phyloP scores from a whole-genome alignment of 2,888 invertebrate species.

The Xestia c-nigrum region DNA sequence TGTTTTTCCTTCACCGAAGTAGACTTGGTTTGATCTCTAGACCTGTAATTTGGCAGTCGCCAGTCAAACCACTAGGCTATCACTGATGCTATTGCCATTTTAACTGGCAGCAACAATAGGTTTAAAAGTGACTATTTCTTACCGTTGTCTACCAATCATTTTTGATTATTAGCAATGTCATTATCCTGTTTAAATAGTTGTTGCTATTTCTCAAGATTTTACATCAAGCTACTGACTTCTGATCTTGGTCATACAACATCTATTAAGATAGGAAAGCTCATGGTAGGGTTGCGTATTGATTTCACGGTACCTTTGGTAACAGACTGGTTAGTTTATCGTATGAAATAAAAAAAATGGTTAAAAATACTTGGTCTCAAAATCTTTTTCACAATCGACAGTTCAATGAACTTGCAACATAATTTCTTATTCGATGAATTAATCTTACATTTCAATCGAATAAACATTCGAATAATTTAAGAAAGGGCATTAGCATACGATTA shows the following conservation, averaged over 20 bases:
- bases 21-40: too few species aligned
- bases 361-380: not conserved
- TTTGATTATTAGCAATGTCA: not conserved
- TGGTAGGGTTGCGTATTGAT: not conserved
- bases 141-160: not conserved
- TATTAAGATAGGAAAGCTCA: slow-evolving; percentile 14
- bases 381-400: slow-evolving; percentile 21
- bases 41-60: too few species aligned
- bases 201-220: not conserved
- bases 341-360: too few species aligned
- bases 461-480: slow-evolving; percentile 34
- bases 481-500: slow-evolving; percentile 57
- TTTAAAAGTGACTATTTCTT: not conserved
- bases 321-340: not conserved
- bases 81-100: too few species aligned
- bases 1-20: too few species aligned
- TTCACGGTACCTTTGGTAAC: not conserved
- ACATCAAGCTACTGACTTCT: slow-evolving; percentile 5
- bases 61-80: too few species aligned
- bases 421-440: slow-evolving; percentile 42
- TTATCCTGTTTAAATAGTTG: not conserved
- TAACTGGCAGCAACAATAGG: too few species aligned
- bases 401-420: slow-evolving; percentile 30
- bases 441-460: slow-evolving; percentile 50
- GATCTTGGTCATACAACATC: not conserved